Base-by-base conservation (phyloP, 2,113 vertebrate genomes). In the Anarrhichthys ocellatus region DNA sequence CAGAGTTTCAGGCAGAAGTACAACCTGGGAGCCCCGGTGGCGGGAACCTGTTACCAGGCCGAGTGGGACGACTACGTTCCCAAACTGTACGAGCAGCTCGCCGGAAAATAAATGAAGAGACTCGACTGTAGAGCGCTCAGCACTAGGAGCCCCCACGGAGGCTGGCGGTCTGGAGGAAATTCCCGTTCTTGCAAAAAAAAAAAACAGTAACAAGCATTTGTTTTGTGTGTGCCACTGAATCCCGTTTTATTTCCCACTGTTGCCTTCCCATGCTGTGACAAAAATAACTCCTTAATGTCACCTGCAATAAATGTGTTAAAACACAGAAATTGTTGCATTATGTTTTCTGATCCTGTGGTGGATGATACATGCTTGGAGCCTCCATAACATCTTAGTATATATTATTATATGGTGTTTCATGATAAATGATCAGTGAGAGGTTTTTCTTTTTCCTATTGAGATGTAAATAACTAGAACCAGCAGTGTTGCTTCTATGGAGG, bases 51-150 rank as follows among this genome's bases (percentile, higher is more conserved):
- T 88, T 99, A 97, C 95, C 98, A 99, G 92, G 97, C 98, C 0
- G 97, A 98, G 84, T 99, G 98, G 98, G 98, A 99, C 0, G 91
- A 97, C 85, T 99, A 99, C 0, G 98, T 99, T 56, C 97, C 98
- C 18, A 97, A 97, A 82, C 96, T 99, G 17, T 98, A 99, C 0
- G 94, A 98, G 87, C 98, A 99, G 94, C 96, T 99, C 20, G 92
- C 97, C 0, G 97, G 96, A 73, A 97, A 98, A 88, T 98, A 96
- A 93, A 61, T 2, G 6, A 11, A 64, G 40, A 64, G 40, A 29
- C 29, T 11, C 0, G 0, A 69, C 34, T 34, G 0, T 0, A 46
- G 0, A 75, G 0, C 15, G 0, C 66, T 69, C 2, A 38, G 62
- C 66, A 73, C 63, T 52, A 18, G 48, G 70, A 54, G 10, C 70